Evolutionary conservation across 92 coral and sea anemone species (phyloP).

Genomic region (Pocillopora grandis): DNA sequence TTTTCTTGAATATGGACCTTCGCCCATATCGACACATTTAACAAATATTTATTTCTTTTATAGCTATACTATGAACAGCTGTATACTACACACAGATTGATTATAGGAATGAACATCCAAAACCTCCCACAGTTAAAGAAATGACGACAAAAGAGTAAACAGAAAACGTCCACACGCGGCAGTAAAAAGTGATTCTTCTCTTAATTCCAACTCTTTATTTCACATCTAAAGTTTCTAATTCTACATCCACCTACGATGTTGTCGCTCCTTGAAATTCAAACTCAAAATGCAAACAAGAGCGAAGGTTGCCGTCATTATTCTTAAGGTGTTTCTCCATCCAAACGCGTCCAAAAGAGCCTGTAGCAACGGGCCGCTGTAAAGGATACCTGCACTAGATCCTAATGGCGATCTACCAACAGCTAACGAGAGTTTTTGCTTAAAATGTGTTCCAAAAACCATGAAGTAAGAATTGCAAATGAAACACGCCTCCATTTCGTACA

Average conservation of each 20-base stretch:
- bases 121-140: not conserved
- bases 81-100: constrained; percentile 16
- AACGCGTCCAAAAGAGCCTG: constrained; percentile 33
- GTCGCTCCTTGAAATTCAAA: not conserved
- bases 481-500: constrained; percentile 41
- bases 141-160: constrained; percentile 2
- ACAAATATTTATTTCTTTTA: too few relatives aligned
- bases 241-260: not conserved
- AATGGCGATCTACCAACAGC: constrained; percentile 33
- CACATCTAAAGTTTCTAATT: too few relatives aligned
- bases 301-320: not conserved
- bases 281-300: constrained; percentile 1
- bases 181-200: not conserved
- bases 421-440: constrained; percentile 14
- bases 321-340: constrained; percentile 44
- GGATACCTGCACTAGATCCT: constrained; percentile 35
- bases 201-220: too few relatives aligned
- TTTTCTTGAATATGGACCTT: too few relatives aligned
- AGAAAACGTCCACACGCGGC: constrained; percentile 30
- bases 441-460: constrained; percentile 30
- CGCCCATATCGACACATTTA: too few relatives aligned
- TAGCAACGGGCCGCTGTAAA: constrained; percentile 19
- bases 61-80: too few relatives aligned
- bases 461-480: constrained; percentile 21
- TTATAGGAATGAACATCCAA: constrained; percentile 27